These are phyloP conservation scores for Phymorhynchus buccinoides DNA, from an alignment of 1,140 invertebrate genomes.

Conservation along the genomic window DNA sequence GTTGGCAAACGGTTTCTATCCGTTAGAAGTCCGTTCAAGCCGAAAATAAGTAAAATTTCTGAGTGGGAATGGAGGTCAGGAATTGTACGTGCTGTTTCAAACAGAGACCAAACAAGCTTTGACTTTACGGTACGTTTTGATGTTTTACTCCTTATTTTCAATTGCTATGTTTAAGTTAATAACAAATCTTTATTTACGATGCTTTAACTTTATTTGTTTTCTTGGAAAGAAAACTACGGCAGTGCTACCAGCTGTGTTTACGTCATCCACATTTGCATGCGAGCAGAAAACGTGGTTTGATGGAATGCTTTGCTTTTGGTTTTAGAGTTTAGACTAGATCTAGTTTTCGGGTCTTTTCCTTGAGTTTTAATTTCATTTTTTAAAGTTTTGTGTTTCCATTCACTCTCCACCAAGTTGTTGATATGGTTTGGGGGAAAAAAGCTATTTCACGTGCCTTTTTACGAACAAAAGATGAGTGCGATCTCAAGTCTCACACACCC, in stretches of 20 bases:
- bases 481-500: too few relatives aligned
- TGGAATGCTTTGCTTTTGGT: background rate
- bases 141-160: constrained; percentile 16
- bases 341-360: too few relatives aligned
- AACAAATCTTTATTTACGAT: background rate
- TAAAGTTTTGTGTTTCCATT: too few relatives aligned
- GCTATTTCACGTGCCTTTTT: too few relatives aligned
- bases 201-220: background rate
- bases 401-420: too few relatives aligned
- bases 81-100: constrained; percentile 87
- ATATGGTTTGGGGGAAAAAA: too few relatives aligned
- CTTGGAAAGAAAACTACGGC: background rate
- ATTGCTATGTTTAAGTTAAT: background rate
- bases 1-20: constrained; percentile 91
- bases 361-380: too few relatives aligned
- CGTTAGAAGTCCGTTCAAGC: constrained; percentile 81
- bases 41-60: constrained; percentile 87
- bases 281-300: constrained; percentile 20
- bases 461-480: too few relatives aligned
- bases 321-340: too few relatives aligned
- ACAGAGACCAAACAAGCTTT: constrained; percentile 85
- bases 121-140: constrained; percentile 83
- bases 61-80: constrained; percentile 91
- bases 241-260: constrained; percentile 23
- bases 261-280: background rate